phyloP scores from a whole-genome alignment of 2,888 invertebrate genomes.

The Adelphocoris suturalis region DNA sequence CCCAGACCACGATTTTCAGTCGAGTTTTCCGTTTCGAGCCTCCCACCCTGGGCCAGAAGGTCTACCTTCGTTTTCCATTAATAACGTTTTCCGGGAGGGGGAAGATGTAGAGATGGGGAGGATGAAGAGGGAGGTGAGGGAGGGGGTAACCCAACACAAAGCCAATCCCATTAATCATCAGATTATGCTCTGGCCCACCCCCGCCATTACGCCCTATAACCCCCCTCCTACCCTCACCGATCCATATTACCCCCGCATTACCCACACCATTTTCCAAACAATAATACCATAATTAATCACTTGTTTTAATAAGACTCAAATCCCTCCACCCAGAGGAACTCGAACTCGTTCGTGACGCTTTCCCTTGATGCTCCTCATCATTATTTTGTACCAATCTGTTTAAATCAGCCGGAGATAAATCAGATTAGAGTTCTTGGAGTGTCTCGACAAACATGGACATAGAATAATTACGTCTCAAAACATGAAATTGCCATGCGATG shows the following conservation, averaged over 20 bases:
- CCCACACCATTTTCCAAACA: conserved; percentile 14
- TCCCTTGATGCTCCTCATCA: neutral
- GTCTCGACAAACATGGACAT: too few relatives aligned
- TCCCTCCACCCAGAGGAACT: neutral
- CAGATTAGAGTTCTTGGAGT: too few relatives aligned
- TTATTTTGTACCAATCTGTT: neutral
- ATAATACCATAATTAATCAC: conserved; percentile 31
- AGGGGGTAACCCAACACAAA: conserved; percentile 9
- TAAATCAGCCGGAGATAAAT: neutral
- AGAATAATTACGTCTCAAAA: too few relatives aligned
- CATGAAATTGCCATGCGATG: too few relatives aligned
- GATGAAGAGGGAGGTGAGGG: neutral
- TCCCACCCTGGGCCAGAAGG: neutral
- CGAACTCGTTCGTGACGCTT: conserved; percentile 14
- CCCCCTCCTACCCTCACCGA: neutral
- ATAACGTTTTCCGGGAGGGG: neutral
- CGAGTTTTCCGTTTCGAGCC: conserved; percentile 6
- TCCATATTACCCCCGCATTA: conserved; percentile 3
- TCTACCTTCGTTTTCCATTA: conserved; percentile 28
- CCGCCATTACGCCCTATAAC: conserved; percentile 31
- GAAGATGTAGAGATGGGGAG: neutral
- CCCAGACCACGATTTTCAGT: conserved; percentile 22
- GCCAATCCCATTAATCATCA: conserved; percentile 39
- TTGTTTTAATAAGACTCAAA: conserved; percentile 42
- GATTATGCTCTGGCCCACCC: conserved; percentile 21